Evolutionary conservation across 2,113 vertebrate species (phyloP).

Genomic region (Bettongia penicillata): DNA sequence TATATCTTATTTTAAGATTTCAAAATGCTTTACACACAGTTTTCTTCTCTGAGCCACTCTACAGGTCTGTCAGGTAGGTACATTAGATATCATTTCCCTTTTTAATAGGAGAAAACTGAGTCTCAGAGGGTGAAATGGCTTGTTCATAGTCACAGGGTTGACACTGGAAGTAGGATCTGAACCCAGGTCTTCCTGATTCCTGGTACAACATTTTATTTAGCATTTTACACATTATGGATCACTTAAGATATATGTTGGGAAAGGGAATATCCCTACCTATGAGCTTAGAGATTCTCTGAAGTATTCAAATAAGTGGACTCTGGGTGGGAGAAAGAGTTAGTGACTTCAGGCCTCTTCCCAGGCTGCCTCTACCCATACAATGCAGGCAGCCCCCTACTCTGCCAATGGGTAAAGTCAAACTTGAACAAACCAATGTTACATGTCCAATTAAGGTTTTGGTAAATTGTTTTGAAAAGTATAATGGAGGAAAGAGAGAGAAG

Average conservation of each 20-base stretch:
- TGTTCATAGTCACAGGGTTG: neutral
- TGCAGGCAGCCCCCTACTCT: neutral
- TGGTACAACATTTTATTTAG: neutral
- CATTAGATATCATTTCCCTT: neutral
- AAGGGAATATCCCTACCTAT: neutral
- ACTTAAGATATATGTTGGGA: neutral
- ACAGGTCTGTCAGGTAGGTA: neutral
- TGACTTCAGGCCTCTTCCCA: neutral
- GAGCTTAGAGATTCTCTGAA: neutral
- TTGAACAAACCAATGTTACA: neutral
- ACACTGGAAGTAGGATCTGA: neutral
- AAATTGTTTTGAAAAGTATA: neutral
- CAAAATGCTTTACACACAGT: neutral
- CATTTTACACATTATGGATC: neutral
- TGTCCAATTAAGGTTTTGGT: neutral
- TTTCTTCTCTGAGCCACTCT: neutral
- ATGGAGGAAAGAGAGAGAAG: neutral
- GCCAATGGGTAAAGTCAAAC: neutral
- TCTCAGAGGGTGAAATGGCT: neutral
- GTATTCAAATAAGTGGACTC: neutral
- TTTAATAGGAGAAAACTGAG: neutral
- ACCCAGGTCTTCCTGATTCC: neutral
- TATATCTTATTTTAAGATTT: neutral
- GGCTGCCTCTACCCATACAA: neutral
- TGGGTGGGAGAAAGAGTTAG: neutral